Evolutionary conservation across 2,113 vertebrate species (phyloP).

Genomic region (Paradoxurus hermaphroditus): DNA sequence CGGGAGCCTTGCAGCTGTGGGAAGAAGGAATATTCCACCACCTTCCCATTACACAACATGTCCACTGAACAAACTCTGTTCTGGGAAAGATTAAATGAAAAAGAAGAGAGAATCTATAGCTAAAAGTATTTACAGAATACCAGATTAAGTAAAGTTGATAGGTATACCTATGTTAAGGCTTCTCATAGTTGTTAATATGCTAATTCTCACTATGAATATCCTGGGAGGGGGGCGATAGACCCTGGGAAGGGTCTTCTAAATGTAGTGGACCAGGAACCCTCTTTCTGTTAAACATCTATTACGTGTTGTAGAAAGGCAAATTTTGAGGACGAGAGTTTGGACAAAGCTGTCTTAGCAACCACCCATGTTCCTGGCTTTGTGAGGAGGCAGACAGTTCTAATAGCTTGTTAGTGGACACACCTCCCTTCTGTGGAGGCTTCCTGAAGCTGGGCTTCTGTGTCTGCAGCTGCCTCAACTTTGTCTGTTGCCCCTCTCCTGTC

Average conservation of each 20-base stretch:
- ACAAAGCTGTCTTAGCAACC: background rate
- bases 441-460: rapidly evolving
- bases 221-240: background rate
- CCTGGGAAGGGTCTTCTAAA: background rate
- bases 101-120: background rate
- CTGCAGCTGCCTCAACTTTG: background rate
- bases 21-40: background rate
- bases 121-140: background rate
- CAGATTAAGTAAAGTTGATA: background rate
- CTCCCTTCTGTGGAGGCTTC: background rate
- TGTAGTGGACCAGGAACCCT: background rate
- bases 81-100: background rate
- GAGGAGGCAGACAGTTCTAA: background rate
- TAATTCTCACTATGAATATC: background rate
- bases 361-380: background rate
- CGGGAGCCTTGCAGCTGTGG: background rate
- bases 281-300: background rate
- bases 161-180: background rate
- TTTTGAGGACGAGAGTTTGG: background rate
- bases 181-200: background rate
- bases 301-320: background rate
- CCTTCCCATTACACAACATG: background rate
- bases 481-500: rapidly evolving
- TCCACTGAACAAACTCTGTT: background rate
- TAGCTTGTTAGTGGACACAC: background rate